Evolutionary conservation across 1,140 invertebrate genomes (phyloP).

Genomic region (Stegodyphus mimosarum): DNA sequence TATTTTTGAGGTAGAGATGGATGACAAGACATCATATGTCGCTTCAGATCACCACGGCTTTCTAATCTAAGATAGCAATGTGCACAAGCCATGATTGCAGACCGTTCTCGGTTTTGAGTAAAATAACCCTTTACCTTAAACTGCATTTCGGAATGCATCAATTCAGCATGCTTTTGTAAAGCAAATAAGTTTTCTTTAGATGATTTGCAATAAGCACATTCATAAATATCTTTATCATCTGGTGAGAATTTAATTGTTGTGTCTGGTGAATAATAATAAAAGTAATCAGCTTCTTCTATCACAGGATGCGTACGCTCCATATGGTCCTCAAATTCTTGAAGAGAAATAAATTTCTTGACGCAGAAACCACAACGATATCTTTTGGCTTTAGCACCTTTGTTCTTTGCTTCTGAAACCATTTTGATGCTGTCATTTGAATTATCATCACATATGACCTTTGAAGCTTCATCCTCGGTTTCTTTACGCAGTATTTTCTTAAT

Average conservation of each 20-base stretch:
- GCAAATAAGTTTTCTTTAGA: conserved; percentile 13
- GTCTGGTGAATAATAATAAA: conserved; percentile 42
- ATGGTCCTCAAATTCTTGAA: conserved; percentile 19
- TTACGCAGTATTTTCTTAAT: not conserved
- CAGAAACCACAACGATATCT: conserved; percentile 42
- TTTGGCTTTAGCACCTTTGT: not conserved
- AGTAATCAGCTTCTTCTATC: conserved; percentile 7
- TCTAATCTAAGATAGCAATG: conserved; percentile 35
- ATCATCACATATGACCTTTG: not conserved
- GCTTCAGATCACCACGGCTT: not conserved
- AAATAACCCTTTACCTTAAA: conserved; percentile 36
- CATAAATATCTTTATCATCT: conserved; percentile 23
- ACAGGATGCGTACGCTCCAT: conserved; percentile 33
- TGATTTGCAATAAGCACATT: conserved; percentile 51
- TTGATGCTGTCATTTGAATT: conserved; percentile 30
- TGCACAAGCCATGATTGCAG: conserved; percentile 5
- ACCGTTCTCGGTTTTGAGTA: not conserved
- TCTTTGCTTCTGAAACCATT: not conserved
- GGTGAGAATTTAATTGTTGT: not conserved
- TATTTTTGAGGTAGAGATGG: conserved; percentile 13
- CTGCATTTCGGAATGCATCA: conserved; percentile 30
- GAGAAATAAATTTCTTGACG: not conserved
- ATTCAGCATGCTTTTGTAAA: conserved; percentile 23
- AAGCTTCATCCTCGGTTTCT: too few relatives aligned
- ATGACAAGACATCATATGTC: conserved; percentile 2